Evolutionary conservation across 2,797 vertebrate species (phyloP), one percentile per base, ranked within the genome.

Genomic region (Dermochelys coriacea): DNA sequence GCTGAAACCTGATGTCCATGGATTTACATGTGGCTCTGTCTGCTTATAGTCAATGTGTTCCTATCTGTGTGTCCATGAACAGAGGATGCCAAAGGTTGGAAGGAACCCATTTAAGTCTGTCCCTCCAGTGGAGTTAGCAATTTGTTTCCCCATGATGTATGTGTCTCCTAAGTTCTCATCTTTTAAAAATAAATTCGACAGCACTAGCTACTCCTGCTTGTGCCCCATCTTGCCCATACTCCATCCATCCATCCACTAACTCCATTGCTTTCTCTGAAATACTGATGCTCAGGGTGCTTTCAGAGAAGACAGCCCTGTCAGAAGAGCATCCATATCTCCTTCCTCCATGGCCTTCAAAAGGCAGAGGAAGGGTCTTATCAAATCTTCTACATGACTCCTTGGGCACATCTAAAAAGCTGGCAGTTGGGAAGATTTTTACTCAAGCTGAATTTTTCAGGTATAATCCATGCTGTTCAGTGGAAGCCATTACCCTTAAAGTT

Each of bases 391-490:
- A 23, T 4, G 64, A 18, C 19, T n/a, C 64, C 64, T 41, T 5
- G n/a, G 68, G 9, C 37, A 71, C n/a, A 68, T 23, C 64, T 71
- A 41, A 71, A 23, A 41, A 71, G 64, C 37, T 2, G 37, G 37
- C 37, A 25, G n/a, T 5, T 37, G n/a, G 64, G 37, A 41, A 71
- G n/a, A 71, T 19, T 71, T 71, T 41, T 25, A 71, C 64, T 10
- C 8, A 71, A 71, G 52, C 78, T 2, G 5, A 91, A 82, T 49
- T 82, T 49, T 87, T 21, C 93, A 75, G 0, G n/a, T 59, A 59
- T 79, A 5, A 23, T 71, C 75, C 77, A 2, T 0, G 0, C 64
- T 2, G 29, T 71, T 82, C 15, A 0, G 9, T 1, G 4, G 3
- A 90, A 75, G 45, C 1, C 87, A 54, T 54, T 8, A 25, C 21